Evolutionary conservation across 1,140 invertebrate species (phyloP), one percentile per base, ranked within the genome.

Genomic region (Ceratina japonica): DNA sequence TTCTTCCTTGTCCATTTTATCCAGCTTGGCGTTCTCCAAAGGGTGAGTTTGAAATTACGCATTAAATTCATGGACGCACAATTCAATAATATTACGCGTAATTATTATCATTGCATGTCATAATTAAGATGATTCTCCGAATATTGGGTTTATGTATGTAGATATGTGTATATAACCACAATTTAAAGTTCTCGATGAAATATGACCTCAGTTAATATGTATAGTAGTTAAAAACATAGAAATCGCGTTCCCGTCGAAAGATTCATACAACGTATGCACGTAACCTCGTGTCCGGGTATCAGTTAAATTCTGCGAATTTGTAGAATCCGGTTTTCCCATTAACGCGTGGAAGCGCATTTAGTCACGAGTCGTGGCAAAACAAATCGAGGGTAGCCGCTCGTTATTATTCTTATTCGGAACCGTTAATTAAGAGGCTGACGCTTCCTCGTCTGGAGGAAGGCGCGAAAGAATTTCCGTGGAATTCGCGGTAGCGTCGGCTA

Each of bases 331-430:
- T 44, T 18, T 52, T 72, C 16, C 15, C 22, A 27, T 49, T n/a
- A 27, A 16, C 37, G 44, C 52, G 49, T 51, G 37, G 37, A 44
- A 44, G 37, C 37, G 56, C 18, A 54, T 27, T 61, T 58, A 73
- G 61, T 63, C 44, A 44, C 51, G 51, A 64, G 49, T 63, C 59
- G 13, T 20, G 4, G 31, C 8, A 44, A 15, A 72, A 15, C 3
- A 72, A 78, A 71, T 59, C 44, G 69, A 73, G 73, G 56, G n/a
- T 84, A 54, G 27, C 31, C 1, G 58, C 73, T 52, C 76, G 80
- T 84, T 84, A 84, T 84, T 73, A 31, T 69, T 79, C 51, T 70
- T 70, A 84, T 70, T 83, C 59, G 69, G 75, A 73, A 73, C 58
- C 73, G 22, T 75, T 71, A 84, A 84, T 84, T 84, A 84, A 80